phyloP scores from a whole-genome alignment of 2,888 invertebrate species.

The Caenorhabditis uteleia region DNA sequence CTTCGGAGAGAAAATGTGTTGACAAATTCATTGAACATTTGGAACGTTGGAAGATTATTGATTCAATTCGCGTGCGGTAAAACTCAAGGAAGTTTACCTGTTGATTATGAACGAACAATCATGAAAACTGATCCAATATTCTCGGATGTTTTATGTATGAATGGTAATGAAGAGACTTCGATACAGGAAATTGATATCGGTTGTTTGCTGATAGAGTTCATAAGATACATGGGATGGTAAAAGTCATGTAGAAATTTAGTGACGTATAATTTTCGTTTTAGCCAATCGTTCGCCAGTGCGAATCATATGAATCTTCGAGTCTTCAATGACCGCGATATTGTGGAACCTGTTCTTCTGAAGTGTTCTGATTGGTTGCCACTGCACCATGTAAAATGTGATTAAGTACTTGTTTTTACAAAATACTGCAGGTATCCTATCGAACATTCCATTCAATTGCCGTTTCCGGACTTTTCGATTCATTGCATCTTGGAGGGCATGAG shows the following conservation, averaged over 20 bases:
- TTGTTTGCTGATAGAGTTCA: not conserved
- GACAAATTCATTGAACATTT: conserved; percentile 14
- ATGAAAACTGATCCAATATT: too few relatives aligned
- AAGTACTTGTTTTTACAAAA: not conserved
- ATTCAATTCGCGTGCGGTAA: conserved; percentile 38
- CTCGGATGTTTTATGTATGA: not conserved
- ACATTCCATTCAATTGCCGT: conserved; percentile 49
- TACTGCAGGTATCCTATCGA: conserved; percentile 47
- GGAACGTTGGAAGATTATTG: conserved; percentile 37
- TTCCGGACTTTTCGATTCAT: conserved; percentile 45
- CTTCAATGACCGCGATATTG: conserved; percentile 9
- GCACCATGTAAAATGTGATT: conserved; percentile 12
- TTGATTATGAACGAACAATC: not conserved
- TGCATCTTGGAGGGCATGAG: conserved; percentile 16
- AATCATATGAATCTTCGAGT: conserved; percentile 17
- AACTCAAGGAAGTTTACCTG: conserved; percentile 10
- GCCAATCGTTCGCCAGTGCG: conserved; percentile 25
- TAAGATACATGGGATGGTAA: not conserved
- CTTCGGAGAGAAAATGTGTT: too few relatives aligned
- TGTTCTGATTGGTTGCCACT: conserved; percentile 24
- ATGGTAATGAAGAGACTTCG: not conserved
- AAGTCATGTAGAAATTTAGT: too few relatives aligned
- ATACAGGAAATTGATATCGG: not conserved
- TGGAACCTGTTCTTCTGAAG: conserved; percentile 13
- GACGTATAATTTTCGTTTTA: conserved; percentile 4